Base-by-base conservation (phyloP, 1,140 invertebrate genomes). In the Caerostris darwini region DNA sequence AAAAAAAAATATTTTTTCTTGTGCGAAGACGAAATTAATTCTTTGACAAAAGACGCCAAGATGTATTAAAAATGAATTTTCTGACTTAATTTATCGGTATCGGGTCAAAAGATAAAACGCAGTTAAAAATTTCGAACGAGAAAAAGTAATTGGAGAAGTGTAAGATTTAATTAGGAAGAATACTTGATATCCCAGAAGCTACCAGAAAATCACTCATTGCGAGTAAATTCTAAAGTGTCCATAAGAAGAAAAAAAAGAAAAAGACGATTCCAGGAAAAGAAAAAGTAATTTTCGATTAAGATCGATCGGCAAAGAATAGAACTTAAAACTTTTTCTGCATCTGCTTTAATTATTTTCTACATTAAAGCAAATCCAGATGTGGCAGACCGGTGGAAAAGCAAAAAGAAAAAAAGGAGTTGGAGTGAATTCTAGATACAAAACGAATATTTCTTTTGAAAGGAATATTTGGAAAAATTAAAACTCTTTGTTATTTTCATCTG, bases 241-340 rank as follows among this genome's bases (percentile, higher is more conserved):
- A 77, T 77, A 77, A 50, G 34, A 77, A 71, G 69, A 10, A 50
- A 34, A 34, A 71, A 71, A 71, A 71, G 53, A 12, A 50, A 64
- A 12, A 64, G n/a, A 64, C 14, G 61, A 67, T 67, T 67, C n/a
- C 61, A 6, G 17, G n/a, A 67, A 67, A 67, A 67, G 71, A 53
- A 53, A 77, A 50, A 34, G 71, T 77, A 77, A 77, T 77, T 77
- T 77, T 77, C 71, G 71, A 53, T 77, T 77, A 77, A 77, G 53
- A 77, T 77, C 71, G 71, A 77, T 77, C 71, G 71, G 12, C 19
- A 77, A 77, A 77, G 71, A 77, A 34, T 77, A 77, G 71, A 77
- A 77, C 71, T 77, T 77, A 77, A 77, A 77, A 77, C 71, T 77
- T 77, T 77, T 77, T 77, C 71, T 77, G 71, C 71, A 77, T 77